Percentiles rank a stretch among this genome's conserved stretches.
phyloP scores from a whole-genome alignment of 2,113 vertebrate species.

The Mustelus asterias region DNA sequence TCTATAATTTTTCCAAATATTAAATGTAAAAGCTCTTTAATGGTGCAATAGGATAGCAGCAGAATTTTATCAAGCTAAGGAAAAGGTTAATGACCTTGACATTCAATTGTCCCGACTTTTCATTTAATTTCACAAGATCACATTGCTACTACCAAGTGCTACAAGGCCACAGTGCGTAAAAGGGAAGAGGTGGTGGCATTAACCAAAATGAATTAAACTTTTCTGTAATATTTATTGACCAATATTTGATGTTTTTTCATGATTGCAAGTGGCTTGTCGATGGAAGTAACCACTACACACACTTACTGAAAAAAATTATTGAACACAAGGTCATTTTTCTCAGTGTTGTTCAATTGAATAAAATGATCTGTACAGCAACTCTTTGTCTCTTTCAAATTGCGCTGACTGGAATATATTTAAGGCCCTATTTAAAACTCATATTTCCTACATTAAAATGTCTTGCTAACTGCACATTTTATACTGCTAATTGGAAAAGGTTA shows the following conservation, averaged over 20 bases:
- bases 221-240: background rate
- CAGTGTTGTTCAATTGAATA: background rate
- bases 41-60: background rate
- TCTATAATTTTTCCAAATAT: background rate
- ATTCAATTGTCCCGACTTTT: background rate
- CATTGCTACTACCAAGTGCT: background rate
- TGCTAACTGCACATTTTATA: background rate
- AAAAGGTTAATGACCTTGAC: background rate
- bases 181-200: background rate
- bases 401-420: background rate
- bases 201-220: background rate
- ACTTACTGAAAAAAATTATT: background rate
- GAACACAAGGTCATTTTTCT: background rate
- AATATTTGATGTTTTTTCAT: background rate
- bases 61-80: background rate
- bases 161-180: background rate
- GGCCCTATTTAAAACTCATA: background rate
- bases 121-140: too few species aligned
- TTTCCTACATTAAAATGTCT: background rate
- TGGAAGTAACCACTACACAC: background rate
- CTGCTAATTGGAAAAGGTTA: background rate
- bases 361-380: background rate
- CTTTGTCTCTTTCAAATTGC: background rate
- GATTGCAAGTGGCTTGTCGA: background rate
- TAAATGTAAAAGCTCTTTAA: background rate